phyloP scores from a whole-genome alignment of 2,797 vertebrate genomes.

The Cossypha dichroa region DNA sequence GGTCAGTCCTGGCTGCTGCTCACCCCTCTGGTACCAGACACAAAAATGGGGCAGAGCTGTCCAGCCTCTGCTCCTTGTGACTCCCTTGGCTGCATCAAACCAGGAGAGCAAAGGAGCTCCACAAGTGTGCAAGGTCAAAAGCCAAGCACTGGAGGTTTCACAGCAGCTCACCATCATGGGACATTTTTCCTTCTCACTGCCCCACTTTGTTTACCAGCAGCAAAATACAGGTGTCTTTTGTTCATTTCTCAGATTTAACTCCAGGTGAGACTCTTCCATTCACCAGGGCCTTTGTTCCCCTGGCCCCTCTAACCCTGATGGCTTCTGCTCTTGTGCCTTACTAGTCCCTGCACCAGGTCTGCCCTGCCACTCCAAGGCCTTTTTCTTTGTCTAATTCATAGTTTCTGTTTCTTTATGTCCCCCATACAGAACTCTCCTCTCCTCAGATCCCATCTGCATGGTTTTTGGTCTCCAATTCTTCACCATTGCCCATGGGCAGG shows the following conservation, averaged over 20 bases:
- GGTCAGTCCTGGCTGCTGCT: background rate
- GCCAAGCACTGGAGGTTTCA: background rate
- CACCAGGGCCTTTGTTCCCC: background rate
- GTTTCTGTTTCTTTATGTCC: background rate
- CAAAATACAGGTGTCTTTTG: background rate
- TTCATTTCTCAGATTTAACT: background rate
- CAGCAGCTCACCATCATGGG: background rate
- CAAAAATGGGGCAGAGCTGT: accelerated
- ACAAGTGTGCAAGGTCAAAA: background rate
- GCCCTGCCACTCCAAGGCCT: background rate
- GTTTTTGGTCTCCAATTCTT: background rate
- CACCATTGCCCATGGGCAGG: accelerated
- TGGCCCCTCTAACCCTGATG: background rate
- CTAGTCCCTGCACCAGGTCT: background rate
- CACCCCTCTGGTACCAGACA: background rate
- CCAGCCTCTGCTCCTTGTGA: accelerated
- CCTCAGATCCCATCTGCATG: background rate
- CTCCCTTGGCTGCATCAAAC: background rate
- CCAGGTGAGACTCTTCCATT: background rate
- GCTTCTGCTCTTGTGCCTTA: background rate
- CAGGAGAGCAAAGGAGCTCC: background rate
- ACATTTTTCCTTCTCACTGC: background rate
- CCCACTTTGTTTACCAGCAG: background rate
- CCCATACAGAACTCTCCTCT: background rate
- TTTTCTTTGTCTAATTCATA: background rate